Conservation (phyloP, 23 tunicate genomes). For the Halocynthia roretzi region DNA sequence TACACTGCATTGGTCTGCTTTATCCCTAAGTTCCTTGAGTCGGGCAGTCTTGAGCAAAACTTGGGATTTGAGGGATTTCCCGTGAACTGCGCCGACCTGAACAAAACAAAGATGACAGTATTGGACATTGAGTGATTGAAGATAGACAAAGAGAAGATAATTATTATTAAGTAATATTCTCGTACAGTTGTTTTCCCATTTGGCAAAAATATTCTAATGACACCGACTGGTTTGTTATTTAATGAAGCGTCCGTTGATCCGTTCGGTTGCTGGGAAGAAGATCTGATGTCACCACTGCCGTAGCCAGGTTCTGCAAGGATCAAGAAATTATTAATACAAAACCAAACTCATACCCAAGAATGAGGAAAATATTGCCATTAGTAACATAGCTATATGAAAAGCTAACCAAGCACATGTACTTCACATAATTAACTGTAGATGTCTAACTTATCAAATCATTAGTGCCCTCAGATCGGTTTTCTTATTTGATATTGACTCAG, state of each 20-base stretch:
- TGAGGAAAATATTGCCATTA: too few relatives aligned
- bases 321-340: too few relatives aligned
- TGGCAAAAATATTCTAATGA: constrained; percentile 61
- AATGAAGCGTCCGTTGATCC: not conserved
- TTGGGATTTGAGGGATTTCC: constrained; percentile 49
- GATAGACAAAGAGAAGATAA: not conserved
- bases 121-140: not conserved
- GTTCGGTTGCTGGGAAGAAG: too few relatives aligned
- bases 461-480: too few relatives aligned
- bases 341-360: too few relatives aligned
- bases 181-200: constrained; percentile 87
- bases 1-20: constrained; percentile 70
- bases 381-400: too few relatives aligned
- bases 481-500: too few relatives aligned
- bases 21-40: constrained; percentile 66
- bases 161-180: not conserved
- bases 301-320: constrained; percentile 1
- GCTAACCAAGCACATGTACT: too few relatives aligned
- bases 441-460: too few relatives aligned
- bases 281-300: constrained; percentile 6
- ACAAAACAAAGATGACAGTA: constrained; percentile 1
- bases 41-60: constrained; percentile 67
- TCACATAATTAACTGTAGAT: too few relatives aligned
- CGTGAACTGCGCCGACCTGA: constrained; percentile 75
- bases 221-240: constrained; percentile 37